These are phyloP conservation scores for Drosophila cracens DNA, from an alignment of 2,888 invertebrate genomes.

Conservation along the genomic window DNA sequence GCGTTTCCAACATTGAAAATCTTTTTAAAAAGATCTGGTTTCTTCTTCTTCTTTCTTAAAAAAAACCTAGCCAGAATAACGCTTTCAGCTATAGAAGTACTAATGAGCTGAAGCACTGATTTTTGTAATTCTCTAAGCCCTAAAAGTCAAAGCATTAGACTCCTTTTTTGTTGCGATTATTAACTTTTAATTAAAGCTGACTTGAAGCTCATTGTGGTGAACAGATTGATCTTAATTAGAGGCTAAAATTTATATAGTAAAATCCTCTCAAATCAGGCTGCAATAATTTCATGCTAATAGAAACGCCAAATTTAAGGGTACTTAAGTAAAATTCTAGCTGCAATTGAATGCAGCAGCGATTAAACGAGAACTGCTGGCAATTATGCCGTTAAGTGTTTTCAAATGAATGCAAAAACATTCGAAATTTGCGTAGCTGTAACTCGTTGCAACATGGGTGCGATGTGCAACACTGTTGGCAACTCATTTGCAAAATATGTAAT, in stretches of 20 bases:
- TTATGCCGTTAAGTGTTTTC: conserved; percentile 43
- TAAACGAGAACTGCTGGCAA: conserved; percentile 27
- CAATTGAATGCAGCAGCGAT: conserved; percentile 17
- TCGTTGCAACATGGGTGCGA: conserved; percentile 9
- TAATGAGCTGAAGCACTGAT: background rate
- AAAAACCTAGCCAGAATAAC: background rate
- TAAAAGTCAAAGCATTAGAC: background rate
- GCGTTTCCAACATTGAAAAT: conserved; percentile 1
- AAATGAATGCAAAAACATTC: conserved; percentile 49
- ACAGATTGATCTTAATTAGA: background rate
- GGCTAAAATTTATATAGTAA: background rate
- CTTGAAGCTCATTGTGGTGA: background rate
- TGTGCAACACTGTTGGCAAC: conserved; percentile 62
- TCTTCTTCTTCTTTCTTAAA: no score
- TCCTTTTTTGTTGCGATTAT: background rate
- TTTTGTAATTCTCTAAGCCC: background rate
- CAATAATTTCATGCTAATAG: background rate
- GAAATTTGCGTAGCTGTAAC: conserved; percentile 18
- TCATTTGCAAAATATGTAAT: conserved; percentile 73
- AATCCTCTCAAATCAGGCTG: background rate
- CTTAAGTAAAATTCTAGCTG: background rate
- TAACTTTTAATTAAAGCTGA: background rate
- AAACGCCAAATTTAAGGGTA: background rate
- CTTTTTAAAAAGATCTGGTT: background rate
- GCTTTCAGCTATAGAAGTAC: background rate